Base-by-base conservation (phyloP, 2,888 invertebrate genomes). In the Prosapia bicincta region DNA sequence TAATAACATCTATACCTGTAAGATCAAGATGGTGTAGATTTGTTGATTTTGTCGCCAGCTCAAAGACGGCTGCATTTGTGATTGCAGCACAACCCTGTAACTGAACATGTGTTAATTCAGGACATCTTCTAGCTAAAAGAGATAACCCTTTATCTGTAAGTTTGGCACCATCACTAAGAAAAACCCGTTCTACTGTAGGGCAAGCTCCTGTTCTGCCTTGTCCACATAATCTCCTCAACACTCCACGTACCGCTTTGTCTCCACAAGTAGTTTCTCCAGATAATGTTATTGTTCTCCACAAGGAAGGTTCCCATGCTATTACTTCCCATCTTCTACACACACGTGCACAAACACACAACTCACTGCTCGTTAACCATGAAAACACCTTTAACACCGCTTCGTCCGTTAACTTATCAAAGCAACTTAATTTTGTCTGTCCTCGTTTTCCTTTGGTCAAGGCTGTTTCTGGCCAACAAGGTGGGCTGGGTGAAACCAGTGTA, bases 1-100 rank as follows among this genome's bases (percentile, higher is more conserved):
- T n/a, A n/a, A 86, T n/a, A n/a, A n/a, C n/a, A n/a, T n/a, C n/a
- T n/a, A n/a, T 84, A 94, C 94, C 95, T 79, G 95, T 93, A 25
- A 95, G 89, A 85, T 96, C 95, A 70, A 96, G 88, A 85, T 95
- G 94, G 85, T 94, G 92, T 76, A 96, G 86, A 84, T 93, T 93
- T 78, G 90, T 89, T 83, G 95, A 93, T 82, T 92, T 90, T 3
- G 93, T 91, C 74, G 93, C 89, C 9, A 95, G 88, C 80, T 96
- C 95, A 73, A 91, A 91, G 72, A 96, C 84, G 0, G 94, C 91
- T 68, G 91, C 88, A 81, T 95, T 94, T 71, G 93, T 92, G 81
- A 96, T 88, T 77, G 90, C 90, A 71, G 88, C 87, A 80, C 94
- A 93, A 1, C 91, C 91, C 78, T 93, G 93, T 72, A 95, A 87